These are phyloP conservation scores for Rhingia rostrata DNA, from an alignment of 2,888 invertebrate genomes.

Conservation along the genomic window DNA sequence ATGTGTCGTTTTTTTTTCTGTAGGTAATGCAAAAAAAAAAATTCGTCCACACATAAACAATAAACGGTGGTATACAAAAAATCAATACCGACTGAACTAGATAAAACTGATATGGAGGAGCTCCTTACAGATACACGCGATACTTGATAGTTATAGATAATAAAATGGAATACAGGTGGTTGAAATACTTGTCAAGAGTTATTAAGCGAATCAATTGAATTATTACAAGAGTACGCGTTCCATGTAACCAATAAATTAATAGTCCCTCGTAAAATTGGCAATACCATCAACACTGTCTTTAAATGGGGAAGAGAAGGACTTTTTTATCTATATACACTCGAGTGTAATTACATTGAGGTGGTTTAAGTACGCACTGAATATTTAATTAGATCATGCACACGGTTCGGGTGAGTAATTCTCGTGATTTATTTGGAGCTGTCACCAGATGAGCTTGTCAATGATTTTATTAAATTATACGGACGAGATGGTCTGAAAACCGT, in stretches of 20 bases:
- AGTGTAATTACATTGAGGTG: no score
- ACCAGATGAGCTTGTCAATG: neutral
- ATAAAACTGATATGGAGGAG: neutral
- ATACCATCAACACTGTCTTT: neutral
- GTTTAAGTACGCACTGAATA: neutral
- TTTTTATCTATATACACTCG: no score
- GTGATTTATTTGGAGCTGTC: neutral
- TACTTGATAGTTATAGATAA: constrained; percentile 8
- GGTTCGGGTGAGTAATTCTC: neutral
- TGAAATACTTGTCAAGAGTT: constrained; percentile 22
- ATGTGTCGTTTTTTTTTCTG: constrained; percentile 20
- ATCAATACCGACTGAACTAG: constrained; percentile 28
- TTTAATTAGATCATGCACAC: neutral
- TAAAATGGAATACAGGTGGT: constrained; percentile 38
- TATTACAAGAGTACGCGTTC: constrained; percentile 16
- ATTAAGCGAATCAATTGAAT: constrained; percentile 43
- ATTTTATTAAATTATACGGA: neutral
- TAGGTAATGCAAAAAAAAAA: constrained; percentile 7
- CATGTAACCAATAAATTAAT: neutral
- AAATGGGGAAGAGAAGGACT: neutral
- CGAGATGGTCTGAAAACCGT: constrained; percentile 9
- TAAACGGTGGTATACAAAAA: constrained; percentile 24
- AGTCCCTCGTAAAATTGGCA: neutral
- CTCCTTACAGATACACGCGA: constrained; percentile 15
- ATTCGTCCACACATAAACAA: neutral